Conservation (phyloP, 2,888 invertebrate genomes). For the Glaucopsyche alexis region DNA sequence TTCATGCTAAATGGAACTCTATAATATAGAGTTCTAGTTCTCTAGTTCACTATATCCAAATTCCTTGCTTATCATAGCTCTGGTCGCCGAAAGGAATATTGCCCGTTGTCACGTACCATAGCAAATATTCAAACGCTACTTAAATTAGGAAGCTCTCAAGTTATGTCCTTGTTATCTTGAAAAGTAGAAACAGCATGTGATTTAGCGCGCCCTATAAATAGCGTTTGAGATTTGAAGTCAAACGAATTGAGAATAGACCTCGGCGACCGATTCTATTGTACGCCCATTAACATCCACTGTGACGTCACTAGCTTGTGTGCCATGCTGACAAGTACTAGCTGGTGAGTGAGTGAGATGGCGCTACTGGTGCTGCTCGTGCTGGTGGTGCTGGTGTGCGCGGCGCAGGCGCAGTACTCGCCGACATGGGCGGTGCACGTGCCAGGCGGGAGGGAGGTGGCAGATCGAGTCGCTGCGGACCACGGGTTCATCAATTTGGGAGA, state of each 20-base stretch:
- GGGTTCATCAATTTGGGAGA: constrained; percentile 92
- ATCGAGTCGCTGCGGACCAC: constrained; percentile 87
- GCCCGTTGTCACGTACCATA: no score
- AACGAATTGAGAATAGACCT: no score
- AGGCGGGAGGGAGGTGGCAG: constrained; percentile 84
- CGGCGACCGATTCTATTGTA: background rate
- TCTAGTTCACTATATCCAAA: no score
- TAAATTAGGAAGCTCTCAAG: no score
- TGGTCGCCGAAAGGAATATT: background rate
- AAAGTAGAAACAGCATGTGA: no score
- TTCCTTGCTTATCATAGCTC: background rate
- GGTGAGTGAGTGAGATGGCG: constrained; percentile 73
- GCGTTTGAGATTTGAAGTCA: no score
- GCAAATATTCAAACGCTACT: no score
- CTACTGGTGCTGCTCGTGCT: constrained; percentile 57
- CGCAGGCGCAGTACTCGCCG: constrained; percentile 83
- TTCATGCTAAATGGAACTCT: background rate
- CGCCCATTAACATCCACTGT: constrained; percentile 33
- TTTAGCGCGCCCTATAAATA: no score
- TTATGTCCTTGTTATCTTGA: no score
- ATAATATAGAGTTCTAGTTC: no score
- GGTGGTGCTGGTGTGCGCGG: constrained; percentile 56
- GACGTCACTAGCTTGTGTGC: constrained; percentile 55
- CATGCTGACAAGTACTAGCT: constrained; percentile 76
- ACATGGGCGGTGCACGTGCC: constrained; percentile 93